Percentiles rank a stretch among this genome's conserved stretches.
Evolutionary conservation across 2,888 invertebrate species (phyloP).

Genomic region (Unio delphinus): DNA sequence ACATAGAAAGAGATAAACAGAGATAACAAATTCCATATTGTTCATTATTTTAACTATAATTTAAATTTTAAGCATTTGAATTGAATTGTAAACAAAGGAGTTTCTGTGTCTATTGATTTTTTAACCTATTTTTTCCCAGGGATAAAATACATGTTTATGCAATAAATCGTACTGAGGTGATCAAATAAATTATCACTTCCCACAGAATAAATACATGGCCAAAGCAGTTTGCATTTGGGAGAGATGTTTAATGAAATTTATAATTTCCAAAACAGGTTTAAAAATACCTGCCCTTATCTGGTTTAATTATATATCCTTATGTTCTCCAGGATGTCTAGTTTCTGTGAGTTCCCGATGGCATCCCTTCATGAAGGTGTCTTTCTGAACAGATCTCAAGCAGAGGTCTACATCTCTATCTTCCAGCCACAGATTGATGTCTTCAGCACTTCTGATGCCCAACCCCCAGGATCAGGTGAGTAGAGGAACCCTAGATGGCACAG

Average conservation of each 20-base stretch:
- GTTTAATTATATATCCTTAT: neutral
- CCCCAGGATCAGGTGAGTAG: too few species aligned
- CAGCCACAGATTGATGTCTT: conserved; percentile 50
- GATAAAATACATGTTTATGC: too few species aligned
- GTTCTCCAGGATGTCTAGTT: conserved; percentile 51
- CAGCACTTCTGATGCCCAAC: conserved; percentile 16
- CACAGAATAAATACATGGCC: neutral
- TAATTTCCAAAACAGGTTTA: too few species aligned
- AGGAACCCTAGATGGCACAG: too few species aligned
- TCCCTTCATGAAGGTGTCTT: conserved; percentile 64
- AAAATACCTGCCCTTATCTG: too few species aligned
- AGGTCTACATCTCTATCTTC: conserved; percentile 59
- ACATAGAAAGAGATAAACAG: too few species aligned
- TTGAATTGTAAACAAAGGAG: neutral
- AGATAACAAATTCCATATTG: too few species aligned
- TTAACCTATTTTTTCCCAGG: too few species aligned
- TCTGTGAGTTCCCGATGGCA: conserved; percentile 62
- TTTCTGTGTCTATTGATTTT: too few species aligned
- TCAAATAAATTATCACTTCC: too few species aligned
- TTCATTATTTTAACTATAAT: too few species aligned
- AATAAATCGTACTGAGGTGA: too few species aligned
- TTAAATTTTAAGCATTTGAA: neutral
- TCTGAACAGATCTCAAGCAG: conserved; percentile 57
- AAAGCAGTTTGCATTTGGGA: neutral
- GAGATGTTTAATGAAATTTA: neutral